Base-by-base conservation (phyloP, 2,113 vertebrate genomes). In the Muntiacus muntjak region DNA sequence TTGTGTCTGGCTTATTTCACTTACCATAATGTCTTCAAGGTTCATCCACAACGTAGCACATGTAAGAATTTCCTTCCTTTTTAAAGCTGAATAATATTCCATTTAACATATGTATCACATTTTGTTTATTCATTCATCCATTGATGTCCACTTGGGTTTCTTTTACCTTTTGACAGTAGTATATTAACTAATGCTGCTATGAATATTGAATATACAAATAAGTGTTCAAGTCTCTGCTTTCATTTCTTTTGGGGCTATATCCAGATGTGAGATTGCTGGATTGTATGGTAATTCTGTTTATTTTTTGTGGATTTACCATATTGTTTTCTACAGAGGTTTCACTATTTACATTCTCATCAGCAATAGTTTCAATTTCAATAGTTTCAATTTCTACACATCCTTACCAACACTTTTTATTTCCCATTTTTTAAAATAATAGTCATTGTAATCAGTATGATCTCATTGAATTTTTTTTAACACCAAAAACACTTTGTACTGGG, bases 361-460 rank as follows among this genome's bases (percentile, higher is more conserved):
- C 52, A 90, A 45, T 58, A 5, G 33, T 81, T 93, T 25, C 19
- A 83, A 3, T 86, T n/a, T n/a, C 62, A 90, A 52, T 58, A 5
- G 33, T 79, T 90, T 26, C 15, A 76, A 10, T 67, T 82, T 93
- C 40, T 86, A 52, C 17, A 86, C 23, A 96, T 58, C 40, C 50
- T 96, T n/a, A 91, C 40, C 54, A 78, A 58, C 19, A 57, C 26
- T 91, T 89, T 9, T 67, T 97, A 62, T 91, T 95, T 82, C 91
- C 47, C 55, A 11, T 71, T 16, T 17, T 76, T 82, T 87, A 62
- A 11, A 14, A 52, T 60, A 52, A 47, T 47, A 89, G 40, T 14
- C 25, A 30, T 84, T 36, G 5, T 78, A 84, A 92, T 84, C 10
- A 1, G 17, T 85, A 30, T 85, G 33, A 83, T 92, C 45, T 85